phyloP scores from a whole-genome alignment of 2,797 vertebrate species.

The Podarcis siculus region DNA sequence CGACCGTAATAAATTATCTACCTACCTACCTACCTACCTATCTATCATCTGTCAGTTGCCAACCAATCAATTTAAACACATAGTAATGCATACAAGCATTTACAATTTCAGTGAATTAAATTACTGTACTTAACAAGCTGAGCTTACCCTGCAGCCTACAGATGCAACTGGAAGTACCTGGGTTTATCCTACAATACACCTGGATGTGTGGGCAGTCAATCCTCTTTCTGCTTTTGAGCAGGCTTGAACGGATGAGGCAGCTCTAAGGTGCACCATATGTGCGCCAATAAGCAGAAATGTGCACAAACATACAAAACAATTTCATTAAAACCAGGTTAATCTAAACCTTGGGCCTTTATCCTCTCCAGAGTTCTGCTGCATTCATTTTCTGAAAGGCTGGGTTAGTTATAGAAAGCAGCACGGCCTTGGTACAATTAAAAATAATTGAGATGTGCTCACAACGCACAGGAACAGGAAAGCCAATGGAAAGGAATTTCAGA shows the following conservation, averaged over 20 bases:
- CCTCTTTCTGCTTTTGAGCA: not conserved
- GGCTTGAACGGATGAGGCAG: not conserved
- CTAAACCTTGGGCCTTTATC: not conserved
- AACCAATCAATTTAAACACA: no score
- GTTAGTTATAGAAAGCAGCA: not conserved
- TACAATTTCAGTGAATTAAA: no score
- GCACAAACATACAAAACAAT: not conserved
- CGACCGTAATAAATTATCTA: no score
- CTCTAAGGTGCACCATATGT: not conserved
- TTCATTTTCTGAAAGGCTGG: not conserved
- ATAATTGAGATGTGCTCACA: not conserved
- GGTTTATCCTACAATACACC: not conserved
- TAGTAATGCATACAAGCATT: no score
- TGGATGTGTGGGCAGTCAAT: slow-evolving; percentile 3
- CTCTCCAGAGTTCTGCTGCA: not conserved
- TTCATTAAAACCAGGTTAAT: not conserved
- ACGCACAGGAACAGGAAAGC: not conserved
- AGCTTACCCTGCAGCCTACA: not conserved
- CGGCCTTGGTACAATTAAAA: not conserved
- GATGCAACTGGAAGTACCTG: slow-evolving; percentile 1
- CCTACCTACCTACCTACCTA: no score
- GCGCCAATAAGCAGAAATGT: not conserved
- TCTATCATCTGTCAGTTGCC: no score
- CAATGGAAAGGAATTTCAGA: not conserved
- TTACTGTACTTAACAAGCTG: not conserved